Base-by-base conservation (phyloP, 2,888 invertebrate genomes). In the Parelbella ahira region DNA sequence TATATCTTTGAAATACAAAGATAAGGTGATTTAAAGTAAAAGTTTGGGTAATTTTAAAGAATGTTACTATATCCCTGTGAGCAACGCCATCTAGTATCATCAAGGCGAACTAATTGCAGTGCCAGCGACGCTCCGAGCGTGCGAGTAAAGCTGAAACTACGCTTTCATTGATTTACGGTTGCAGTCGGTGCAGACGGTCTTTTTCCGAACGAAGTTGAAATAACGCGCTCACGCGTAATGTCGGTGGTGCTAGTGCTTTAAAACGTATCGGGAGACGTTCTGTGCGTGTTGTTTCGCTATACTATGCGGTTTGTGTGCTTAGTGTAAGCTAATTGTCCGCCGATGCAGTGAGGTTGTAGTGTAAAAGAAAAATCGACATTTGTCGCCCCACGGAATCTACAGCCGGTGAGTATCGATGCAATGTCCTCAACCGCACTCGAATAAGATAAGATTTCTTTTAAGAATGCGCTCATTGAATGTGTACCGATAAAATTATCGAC, bases 221-320 rank as follows among this genome's bases (percentile, higher is more conserved):
- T 70, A 72, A 64, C 68, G 70, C 72, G 62, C 68, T 65, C 58
- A 55, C 63, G 69, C 76, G 81, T 74, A 59, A 84, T 84, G 83
- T 74, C 65, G 70, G 73, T 74, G 73, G 83, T 84, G 83, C 76
- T 81, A 78, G 84, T 84, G 84, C 72, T 64, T 68, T 81, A 68
- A 80, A 69, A 67, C 53, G 60, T 62, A 63, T 53, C 54, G 58
- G 59, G 60, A 48, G 67, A 74, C 67, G 61, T 67, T 72, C 58
- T 73, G 83, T 83, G 81, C 70, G 67, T 76, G 69, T 71, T 68
- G 63, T 69, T 65, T 53, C 68, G 76, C 72, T 65, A 69, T 82
- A 78, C 75, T 79, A 73, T 73, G 65, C 62, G 63, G 64, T 71
- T 66, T 63, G 63, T 66, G 83, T 84, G 83, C 86, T 82, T 84